phyloP scores from a whole-genome alignment of 2,888 invertebrate species.

The Eurois occulta region DNA sequence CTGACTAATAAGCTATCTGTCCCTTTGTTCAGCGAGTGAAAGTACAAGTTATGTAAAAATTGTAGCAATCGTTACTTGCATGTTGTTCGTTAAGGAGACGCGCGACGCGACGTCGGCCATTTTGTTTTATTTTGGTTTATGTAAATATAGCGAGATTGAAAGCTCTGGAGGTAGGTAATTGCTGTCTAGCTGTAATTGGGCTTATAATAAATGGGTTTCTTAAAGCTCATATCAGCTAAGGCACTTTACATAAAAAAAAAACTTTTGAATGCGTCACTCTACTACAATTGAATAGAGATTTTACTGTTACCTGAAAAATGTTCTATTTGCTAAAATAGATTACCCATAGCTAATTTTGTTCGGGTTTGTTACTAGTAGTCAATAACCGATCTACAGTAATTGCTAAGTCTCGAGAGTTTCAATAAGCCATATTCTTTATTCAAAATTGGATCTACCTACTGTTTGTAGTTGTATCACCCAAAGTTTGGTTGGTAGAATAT shows the following conservation, averaged over 20 bases:
- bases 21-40: constrained; percentile 60
- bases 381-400: not conserved
- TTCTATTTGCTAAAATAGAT: not conserved
- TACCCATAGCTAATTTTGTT: not conserved
- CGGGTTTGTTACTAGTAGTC: not conserved
- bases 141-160: constrained; percentile 24
- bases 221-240: not conserved
- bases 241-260: not conserved
- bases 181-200: constrained; percentile 12
- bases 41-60: constrained; percentile 65
- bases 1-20: constrained; percentile 4
- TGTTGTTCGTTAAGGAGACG: constrained; percentile 52
- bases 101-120: constrained; percentile 8
- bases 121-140: constrained; percentile 45
- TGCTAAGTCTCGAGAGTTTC: not conserved
- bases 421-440: too few species aligned
- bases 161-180: constrained; percentile 19
- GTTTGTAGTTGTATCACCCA: not conserved
- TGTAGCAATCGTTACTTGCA: constrained; percentile 55
- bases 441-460: not conserved
- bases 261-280: not conserved
- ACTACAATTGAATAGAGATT: too few species aligned
- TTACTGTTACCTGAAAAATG: too few species aligned
- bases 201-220: not conserved
- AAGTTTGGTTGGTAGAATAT: not conserved